phyloP scores from a whole-genome alignment of 2,113 vertebrate species.

The Gavia stellata region DNA sequence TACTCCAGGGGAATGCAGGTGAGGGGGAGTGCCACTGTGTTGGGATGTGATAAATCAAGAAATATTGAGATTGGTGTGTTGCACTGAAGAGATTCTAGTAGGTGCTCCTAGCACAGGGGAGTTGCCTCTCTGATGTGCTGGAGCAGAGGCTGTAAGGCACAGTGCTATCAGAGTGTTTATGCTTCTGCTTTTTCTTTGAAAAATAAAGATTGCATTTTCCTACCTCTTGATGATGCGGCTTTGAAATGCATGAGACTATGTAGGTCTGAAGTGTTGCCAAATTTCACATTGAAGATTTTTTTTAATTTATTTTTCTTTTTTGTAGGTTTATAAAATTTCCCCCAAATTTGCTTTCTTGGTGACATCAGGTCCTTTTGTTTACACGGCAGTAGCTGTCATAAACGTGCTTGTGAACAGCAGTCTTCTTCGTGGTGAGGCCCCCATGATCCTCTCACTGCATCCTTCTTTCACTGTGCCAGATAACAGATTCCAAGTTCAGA shows the following conservation, averaged over 20 bases:
- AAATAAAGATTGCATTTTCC: not conserved
- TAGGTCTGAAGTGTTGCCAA: not conserved
- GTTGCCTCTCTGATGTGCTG: not conserved
- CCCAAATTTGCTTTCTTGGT: slow-evolving; percentile 88
- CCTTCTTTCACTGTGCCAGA: slow-evolving; percentile 78
- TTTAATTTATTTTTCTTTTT: not conserved
- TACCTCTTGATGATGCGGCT: not conserved
- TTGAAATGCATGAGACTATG: not conserved
- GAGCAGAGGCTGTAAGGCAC: not conserved
- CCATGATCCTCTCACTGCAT: slow-evolving; percentile 80
- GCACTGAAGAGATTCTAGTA: not conserved
- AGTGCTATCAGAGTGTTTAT: not conserved
- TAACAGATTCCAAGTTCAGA: slow-evolving; percentile 86
- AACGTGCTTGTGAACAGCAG: slow-evolving; percentile 78
- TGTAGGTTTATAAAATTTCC: slow-evolving; percentile 83
- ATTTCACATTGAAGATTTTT: not conserved
- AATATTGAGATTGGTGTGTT: not conserved
- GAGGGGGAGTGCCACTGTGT: not conserved
- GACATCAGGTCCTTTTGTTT: slow-evolving; percentile 88
- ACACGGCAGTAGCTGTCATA: slow-evolving; percentile 89
- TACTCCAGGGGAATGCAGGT: not conserved
- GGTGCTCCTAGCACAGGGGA: not conserved
- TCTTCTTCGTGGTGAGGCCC: slow-evolving; percentile 66
- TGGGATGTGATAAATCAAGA: not conserved
- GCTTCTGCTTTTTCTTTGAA: not conserved